Base-by-base conservation (phyloP, 1,140 invertebrate genomes). In the Lucilia cuprina region DNA sequence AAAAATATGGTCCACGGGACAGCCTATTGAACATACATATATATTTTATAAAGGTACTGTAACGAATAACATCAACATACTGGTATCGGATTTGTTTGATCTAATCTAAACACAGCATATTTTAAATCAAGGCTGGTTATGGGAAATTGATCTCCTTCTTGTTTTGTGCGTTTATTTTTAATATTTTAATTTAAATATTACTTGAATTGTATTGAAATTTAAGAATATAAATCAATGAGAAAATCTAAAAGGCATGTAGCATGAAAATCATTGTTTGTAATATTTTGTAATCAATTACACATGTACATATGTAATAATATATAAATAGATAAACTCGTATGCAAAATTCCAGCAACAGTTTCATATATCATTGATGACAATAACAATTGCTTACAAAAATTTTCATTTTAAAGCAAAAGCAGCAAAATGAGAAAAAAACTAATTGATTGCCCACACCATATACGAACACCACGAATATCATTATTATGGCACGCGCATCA, bases 251-350 rank as follows among this genome's bases (percentile, higher is more conserved):
- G 7, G 65, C 65, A 70, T 7, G 65, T 19, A 70, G 65, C 65
- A 70, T 70, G 65, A 70, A 70, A 70, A 70, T 21, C 7, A 70
- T 70, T 21, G 65, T 70, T 70, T 21, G 65, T 21, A 25, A 25
- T 70, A 19, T 70, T 70, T 70, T 70, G 65, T 70, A 70, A 70
- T 70, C 65, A 70, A 70, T 70, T 70, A 25, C 65, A 55, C 17
- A 12, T 49, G 49, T 49, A 12, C 13, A 1, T 49, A 12, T 49
- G 25, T 30, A 30, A 30, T 2, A 2, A 30, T 30, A 30, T 41
- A 41, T 8, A 41, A 41, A 41, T 41, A 41, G 41, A 41, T 8
- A 41, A 2, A 41, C 41, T 41, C 1, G 10, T 41, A 55, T 55
- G 17, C 9, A 55, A 55, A 55, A n/a, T 55, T 55, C 50, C 50